Percentiles rank a stretch among this genome's conserved stretches.
Evolutionary conservation across 2,797 vertebrate genomes (phyloP).

Genomic region (Cirrhinus molitorella): DNA sequence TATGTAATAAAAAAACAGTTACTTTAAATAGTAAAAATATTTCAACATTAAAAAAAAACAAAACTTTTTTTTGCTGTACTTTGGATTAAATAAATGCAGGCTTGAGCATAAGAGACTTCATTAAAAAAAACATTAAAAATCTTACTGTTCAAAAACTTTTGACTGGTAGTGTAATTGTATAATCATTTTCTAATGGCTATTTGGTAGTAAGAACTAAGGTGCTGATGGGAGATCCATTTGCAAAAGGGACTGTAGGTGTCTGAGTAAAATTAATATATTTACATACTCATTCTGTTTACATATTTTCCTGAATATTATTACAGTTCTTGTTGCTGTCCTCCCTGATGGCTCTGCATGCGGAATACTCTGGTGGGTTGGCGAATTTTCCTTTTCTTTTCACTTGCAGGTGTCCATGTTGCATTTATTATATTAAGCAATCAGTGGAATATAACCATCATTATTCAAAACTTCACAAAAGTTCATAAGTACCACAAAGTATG

Average conservation of each 20-base stretch:
- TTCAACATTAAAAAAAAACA: too few species aligned
- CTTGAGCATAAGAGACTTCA: too few species aligned
- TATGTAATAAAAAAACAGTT: too few species aligned
- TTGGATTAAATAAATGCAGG: too few species aligned
- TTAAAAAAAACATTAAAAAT: too few species aligned
- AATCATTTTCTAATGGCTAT: not conserved
- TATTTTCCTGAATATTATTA: not conserved
- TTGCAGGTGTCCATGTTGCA: not conserved
- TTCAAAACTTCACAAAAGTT: not conserved
- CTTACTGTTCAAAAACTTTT: too few species aligned
- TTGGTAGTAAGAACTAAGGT: not conserved
- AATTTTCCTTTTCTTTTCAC: not conserved
- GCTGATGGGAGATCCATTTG: not conserved
- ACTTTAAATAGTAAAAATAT: too few species aligned
- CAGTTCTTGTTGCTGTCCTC: slow-evolving; percentile 1
- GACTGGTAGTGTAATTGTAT: too few species aligned
- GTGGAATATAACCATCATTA: not conserved
- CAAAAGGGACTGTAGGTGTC: not conserved
- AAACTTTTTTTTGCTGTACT: too few species aligned
- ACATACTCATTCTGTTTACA: not conserved
- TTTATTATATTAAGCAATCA: not conserved
- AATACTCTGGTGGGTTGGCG: not conserved
- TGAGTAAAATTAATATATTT: not conserved
- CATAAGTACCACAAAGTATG: not conserved
- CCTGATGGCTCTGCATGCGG: not conserved